Conservation (phyloP, 1,140 invertebrate species). For the Drosophila teissieri region DNA sequence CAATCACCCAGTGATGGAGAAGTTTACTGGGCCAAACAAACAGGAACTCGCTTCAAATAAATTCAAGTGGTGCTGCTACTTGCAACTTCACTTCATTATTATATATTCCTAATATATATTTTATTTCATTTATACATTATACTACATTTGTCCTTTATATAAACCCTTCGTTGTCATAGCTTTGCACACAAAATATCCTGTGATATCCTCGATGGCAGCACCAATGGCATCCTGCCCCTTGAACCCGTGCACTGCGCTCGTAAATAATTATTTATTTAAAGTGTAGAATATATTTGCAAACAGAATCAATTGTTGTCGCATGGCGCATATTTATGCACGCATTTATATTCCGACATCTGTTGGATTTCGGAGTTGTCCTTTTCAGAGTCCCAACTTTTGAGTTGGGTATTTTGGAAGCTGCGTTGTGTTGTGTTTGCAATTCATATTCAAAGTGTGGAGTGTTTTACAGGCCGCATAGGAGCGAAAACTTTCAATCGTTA, state of each 20-base stretch:
- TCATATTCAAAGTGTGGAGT: conserved; percentile 20
- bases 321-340: conserved; percentile 11
- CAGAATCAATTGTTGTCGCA: conserved; percentile 29
- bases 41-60: not conserved
- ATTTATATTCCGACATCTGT: conserved; percentile 18
- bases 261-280: conserved; percentile 67
- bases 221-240: not conserved
- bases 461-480: conserved; percentile 1
- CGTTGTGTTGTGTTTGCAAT: conserved; percentile 14
- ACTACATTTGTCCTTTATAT: no score
- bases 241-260: conserved; percentile 2
- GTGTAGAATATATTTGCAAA: conserved; percentile 28
- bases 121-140: no score
- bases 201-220: not conserved
- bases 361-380: conserved; percentile 5
- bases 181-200: not conserved
- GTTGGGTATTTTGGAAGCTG: not conserved
- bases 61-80: no score
- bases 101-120: no score
- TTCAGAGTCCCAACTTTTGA: not conserved
- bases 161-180: no score
- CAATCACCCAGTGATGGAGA: not conserved
- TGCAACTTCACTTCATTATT: not conserved
- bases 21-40: conserved; percentile 2
- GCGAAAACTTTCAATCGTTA: conserved; percentile 14